These are phyloP conservation scores for Eulemur albifrons DNA, from an alignment of 2,797 vertebrate species.

Conservation along the genomic window DNA sequence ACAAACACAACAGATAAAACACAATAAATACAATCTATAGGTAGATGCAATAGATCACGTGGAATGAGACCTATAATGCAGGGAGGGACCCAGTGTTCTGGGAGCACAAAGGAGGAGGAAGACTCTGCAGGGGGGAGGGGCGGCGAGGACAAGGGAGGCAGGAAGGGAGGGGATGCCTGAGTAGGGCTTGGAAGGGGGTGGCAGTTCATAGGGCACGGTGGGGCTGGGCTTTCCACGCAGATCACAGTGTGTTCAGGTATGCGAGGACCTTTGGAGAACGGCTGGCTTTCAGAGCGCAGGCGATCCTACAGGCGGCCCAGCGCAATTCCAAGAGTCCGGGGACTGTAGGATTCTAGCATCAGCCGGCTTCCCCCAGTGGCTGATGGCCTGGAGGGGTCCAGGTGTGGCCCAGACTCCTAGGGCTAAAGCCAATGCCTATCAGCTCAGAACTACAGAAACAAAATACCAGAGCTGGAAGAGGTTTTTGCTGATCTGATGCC, in stretches of 20 bases:
- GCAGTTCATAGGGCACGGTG: background rate
- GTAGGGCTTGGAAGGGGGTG: background rate
- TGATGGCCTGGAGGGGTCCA: background rate
- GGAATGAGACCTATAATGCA: rapidly evolving
- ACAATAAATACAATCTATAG: background rate
- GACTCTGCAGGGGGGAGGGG: no score
- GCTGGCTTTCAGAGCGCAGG: background rate
- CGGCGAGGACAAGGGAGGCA: background rate
- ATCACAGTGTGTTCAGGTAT: background rate
- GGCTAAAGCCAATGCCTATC: background rate
- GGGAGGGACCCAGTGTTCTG: background rate
- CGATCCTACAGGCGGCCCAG: background rate
- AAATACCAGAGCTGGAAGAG: background rate
- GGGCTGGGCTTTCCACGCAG: background rate
- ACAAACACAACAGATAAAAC: background rate
- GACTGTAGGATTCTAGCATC: background rate
- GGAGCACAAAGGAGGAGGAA: background rate
- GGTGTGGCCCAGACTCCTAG: background rate
- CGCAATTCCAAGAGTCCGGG: background rate
- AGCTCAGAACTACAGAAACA: background rate
- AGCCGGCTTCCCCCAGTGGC: background rate
- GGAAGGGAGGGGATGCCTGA: no score
- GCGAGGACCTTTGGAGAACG: background rate
- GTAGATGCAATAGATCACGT: background rate
- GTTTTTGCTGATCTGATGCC: background rate